Evolutionary conservation across 2,797 vertebrate species (phyloP), one percentile per base, ranked within the genome.

Genomic region (Ptychadena robeensis): DNA sequence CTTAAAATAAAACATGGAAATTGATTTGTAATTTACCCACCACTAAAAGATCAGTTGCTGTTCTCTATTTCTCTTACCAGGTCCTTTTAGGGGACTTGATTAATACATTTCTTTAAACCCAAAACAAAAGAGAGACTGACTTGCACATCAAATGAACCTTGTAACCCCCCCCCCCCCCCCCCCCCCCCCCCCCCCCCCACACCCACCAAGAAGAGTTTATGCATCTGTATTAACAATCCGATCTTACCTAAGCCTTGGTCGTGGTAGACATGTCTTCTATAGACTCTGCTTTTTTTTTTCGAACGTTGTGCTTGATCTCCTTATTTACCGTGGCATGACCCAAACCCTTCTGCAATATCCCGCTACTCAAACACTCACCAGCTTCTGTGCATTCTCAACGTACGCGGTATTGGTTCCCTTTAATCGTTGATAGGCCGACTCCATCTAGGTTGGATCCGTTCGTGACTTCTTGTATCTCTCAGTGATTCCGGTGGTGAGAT

Each of bases 261-360:
- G 25, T 9, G 14, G 12, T 34, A 31, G 15, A 75, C n/a, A 53
- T 48, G 22, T 18, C n/a, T 35, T 8, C 10, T 32, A 40, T 32
- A 7, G 27, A 74, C 57, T 32, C 27, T 28, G 40, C n/a, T n/a
- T 38, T 77, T 9, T 66, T 28, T 67, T 31, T 65, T 18, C 75
- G 48, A 14, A 22, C 25, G 38, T n/a, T 12, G 14, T 12, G 53
- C 37, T 31, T 32, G n/a, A 30, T 48, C 40, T 32, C n/a, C 27
- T 63, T 38, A 5, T 25, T 9, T 18, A 1, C 48, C 25, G 11
- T 61, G 44, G 64, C 18, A 32, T 32, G 27, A 31, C 32, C 15
- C 28, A 34, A 35, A 6, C 64, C 18, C 14, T 67, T 35, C 65
- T 32, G 74, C 38, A 76, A 76, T 67, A 66, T 28, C 25, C 63